A percentile compares a stretch with the other conserved stretches of the same genome.
Evolutionary conservation across 2,797 vertebrate genomes (phyloP).

Genomic region (Pipistrellus pygmaeus): DNA sequence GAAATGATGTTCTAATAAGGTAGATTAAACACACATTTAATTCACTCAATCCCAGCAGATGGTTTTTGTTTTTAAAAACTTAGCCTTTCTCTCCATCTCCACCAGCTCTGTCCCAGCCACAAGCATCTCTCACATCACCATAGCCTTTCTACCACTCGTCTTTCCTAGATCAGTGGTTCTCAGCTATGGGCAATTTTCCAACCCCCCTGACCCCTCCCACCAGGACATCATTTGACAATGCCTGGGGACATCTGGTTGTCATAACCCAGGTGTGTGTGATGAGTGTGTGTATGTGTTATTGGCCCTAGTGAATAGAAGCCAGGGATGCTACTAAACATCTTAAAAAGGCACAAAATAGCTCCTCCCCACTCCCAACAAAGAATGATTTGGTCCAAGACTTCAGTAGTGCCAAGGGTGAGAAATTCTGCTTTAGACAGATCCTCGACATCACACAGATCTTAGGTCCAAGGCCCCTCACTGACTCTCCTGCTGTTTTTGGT

Average conservation of each 20-base stretch:
- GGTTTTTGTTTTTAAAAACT: slow-evolving; percentile 65
- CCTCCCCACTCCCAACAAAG: neutral
- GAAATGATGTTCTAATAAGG: slow-evolving; percentile 75
- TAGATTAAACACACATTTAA: slow-evolving; percentile 85
- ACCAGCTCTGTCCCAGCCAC: neutral
- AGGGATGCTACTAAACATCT: neutral
- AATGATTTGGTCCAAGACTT: neutral
- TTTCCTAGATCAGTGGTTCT: neutral
- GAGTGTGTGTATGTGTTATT: neutral
- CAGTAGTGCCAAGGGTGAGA: neutral
- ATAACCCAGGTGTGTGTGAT: neutral
- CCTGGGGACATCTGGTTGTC: neutral
- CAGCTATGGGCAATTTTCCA: neutral
- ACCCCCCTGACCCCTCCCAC: neutral
- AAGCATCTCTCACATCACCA: neutral
- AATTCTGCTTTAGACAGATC: neutral
- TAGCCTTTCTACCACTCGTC: neutral
- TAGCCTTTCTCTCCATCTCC: neutral
- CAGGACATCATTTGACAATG: neutral
- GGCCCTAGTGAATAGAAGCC: neutral
- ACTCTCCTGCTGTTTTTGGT: neutral
- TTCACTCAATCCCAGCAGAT: slow-evolving; percentile 67
- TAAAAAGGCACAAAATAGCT: neutral
- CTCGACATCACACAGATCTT: neutral
- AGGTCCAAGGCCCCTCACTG: neutral